Percentiles rank a stretch among this genome's conserved stretches.
Evolutionary conservation across 2,113 vertebrate genomes (phyloP).

Genomic region (Rhinolophus ferrumequinum): DNA sequence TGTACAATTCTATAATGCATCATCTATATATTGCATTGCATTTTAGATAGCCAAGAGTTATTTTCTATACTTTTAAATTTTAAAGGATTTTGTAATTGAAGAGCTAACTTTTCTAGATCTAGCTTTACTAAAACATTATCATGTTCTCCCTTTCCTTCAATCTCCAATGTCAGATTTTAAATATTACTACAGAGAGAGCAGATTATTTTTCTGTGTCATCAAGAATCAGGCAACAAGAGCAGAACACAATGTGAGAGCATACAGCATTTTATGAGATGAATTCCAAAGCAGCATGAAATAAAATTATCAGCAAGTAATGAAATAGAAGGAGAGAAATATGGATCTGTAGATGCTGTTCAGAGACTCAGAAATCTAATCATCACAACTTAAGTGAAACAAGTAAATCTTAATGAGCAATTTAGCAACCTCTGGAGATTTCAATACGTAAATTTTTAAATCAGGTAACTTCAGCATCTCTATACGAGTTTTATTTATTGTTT

Average conservation of each 20-base stretch:
- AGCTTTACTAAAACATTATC: background rate
- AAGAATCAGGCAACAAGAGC: slow-evolving; percentile 57
- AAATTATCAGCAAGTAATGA: slow-evolving; percentile 84
- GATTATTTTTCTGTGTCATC: background rate
- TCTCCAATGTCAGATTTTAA: slow-evolving; percentile 53
- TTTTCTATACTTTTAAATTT: background rate
- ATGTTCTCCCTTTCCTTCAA: background rate
- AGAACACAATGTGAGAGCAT: slow-evolving; percentile 68
- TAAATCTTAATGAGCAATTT: slow-evolving; percentile 51
- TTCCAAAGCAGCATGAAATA: slow-evolving; percentile 82
- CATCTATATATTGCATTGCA: background rate
- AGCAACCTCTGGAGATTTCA: slow-evolving; percentile 58
- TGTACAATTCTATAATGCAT: too few species aligned
- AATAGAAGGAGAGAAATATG: slow-evolving; percentile 82
- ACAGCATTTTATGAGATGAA: slow-evolving; percentile 76
- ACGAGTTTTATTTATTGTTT: background rate
- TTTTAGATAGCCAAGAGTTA: background rate
- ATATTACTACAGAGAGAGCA: slow-evolving; percentile 59
- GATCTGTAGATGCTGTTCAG: slow-evolving; percentile 75
- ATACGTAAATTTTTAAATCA: slow-evolving; percentile 68
- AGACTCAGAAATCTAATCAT: slow-evolving; percentile 82
- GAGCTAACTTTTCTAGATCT: background rate
- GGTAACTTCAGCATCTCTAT: background rate
- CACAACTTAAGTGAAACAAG: slow-evolving; percentile 76
- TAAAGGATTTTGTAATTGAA: slow-evolving; percentile 2